phyloP scores from a whole-genome alignment of 2,113 vertebrate genomes.

The Poeciliopsis prolifica region DNA sequence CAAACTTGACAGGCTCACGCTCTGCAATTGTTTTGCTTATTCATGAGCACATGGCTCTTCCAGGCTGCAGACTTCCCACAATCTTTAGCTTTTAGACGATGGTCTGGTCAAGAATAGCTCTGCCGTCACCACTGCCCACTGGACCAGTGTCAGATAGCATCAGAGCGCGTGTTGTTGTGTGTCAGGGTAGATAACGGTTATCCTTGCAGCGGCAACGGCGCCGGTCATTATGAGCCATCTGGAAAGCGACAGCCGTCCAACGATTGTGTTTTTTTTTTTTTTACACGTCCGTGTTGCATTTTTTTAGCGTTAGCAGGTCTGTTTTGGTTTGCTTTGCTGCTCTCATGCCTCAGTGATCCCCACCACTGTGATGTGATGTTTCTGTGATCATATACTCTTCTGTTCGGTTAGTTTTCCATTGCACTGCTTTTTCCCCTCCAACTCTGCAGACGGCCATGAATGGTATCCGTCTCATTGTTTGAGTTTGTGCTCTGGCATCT shows the following conservation, averaged over 20 bases:
- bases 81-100: constrained; percentile 17
- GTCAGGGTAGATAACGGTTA: not conserved
- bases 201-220: not conserved
- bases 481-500: not conserved
- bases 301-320: constrained; percentile 29
- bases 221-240: constrained; percentile 21
- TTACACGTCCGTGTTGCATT: constrained; percentile 30
- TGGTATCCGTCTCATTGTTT: constrained; percentile 20
- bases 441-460: constrained; percentile 26
- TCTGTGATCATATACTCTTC: not conserved
- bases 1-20: not conserved
- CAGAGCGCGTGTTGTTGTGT: not conserved
- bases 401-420: constrained; percentile 24
- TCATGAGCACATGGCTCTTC: constrained; percentile 16
- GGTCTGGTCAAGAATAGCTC: constrained; percentile 24
- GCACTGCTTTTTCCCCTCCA: constrained; percentile 17
- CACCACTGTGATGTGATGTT: not conserved
- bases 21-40: constrained; percentile 17
- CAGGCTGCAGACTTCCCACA: constrained; percentile 11
- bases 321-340: constrained; percentile 28
- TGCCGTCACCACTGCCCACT: constrained; percentile 7
- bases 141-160: constrained; percentile 21
- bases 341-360: constrained; percentile 33
- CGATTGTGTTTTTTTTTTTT: not conserved
- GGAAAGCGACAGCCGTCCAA: constrained; percentile 15